Evolutionary conservation across 2,888 invertebrate species (phyloP).

Genomic region (Fissipunctia ypsillon): DNA sequence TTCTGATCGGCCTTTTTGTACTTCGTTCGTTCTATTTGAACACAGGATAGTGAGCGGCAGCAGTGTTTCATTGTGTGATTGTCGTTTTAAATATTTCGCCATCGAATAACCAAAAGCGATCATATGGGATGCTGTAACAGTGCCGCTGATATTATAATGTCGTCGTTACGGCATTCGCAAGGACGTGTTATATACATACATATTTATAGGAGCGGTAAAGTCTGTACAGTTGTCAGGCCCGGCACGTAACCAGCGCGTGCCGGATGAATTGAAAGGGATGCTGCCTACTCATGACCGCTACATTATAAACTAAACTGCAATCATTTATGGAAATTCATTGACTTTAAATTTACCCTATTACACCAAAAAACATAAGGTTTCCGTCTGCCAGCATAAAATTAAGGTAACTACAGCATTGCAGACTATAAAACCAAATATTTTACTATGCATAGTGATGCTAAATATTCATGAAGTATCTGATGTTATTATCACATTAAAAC

Average conservation of each 20-base stretch:
- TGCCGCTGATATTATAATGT: constrained; percentile 74
- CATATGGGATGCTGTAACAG: constrained; percentile 70
- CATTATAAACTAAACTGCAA: constrained; percentile 64
- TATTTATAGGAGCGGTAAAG: constrained; percentile 75
- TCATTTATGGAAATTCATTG: constrained; percentile 56
- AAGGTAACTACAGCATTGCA: constrained; percentile 3
- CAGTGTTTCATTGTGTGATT: constrained; percentile 36
- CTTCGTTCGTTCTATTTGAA: constrained; percentile 47
- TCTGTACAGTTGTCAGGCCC: constrained; percentile 74
- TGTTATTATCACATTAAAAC: constrained; percentile 40
- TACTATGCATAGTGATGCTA: constrained; percentile 12
- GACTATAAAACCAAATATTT: constrained; percentile 28
- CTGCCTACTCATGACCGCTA: constrained; percentile 63
- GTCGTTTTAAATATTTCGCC: constrained; percentile 47
- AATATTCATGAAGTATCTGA: constrained; percentile 48
- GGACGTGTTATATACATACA: constrained; percentile 74
- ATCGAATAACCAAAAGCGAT: constrained; percentile 68
- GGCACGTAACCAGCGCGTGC: constrained; percentile 80
- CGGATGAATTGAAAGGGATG: constrained; percentile 79
- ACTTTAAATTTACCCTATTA: constrained; percentile 16
- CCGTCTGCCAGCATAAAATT: neutral
- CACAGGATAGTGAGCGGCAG: constrained; percentile 33
- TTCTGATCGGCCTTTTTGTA: constrained; percentile 47
- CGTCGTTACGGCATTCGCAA: constrained; percentile 71
- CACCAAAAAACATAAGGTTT: neutral